A percentile compares a stretch with the other conserved stretches of the same genome.
phyloP scores from a whole-genome alignment of 2,797 vertebrate species.

The Pelobates cultripes region DNA sequence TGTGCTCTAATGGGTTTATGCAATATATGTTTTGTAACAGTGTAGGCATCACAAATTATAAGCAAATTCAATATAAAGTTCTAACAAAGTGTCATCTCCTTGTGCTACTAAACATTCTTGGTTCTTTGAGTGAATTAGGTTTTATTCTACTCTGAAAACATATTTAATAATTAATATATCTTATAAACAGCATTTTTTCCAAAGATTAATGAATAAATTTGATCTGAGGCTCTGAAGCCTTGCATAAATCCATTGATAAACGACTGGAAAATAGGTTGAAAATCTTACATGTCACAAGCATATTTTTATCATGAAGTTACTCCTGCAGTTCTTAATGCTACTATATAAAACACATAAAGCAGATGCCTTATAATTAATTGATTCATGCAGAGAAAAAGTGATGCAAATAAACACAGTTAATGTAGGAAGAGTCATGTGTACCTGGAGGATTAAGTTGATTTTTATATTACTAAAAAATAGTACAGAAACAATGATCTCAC shows the following conservation, averaged over 20 bases:
- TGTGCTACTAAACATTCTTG: no score
- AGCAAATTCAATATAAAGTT: no score
- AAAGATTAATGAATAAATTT: not conserved
- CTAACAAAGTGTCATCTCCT: no score
- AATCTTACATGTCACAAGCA: not conserved
- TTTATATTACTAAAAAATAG: not conserved
- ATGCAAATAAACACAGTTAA: not conserved
- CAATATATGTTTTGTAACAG: no score
- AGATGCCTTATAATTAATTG: not conserved
- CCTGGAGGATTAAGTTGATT: not conserved
- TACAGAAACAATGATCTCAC: not conserved
- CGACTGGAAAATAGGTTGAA: not conserved
- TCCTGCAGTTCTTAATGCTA: not conserved
- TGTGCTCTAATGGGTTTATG: no score
- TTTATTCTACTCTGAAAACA: not conserved
- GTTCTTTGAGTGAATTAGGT: no score
- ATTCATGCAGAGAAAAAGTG: not conserved
- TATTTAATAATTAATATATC: constrained; percentile 11
- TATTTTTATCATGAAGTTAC: not conserved
- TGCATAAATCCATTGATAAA: not conserved
- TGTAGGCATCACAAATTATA: no score
- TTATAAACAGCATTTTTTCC: not conserved
- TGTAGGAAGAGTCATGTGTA: not conserved
- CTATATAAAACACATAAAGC: not conserved
- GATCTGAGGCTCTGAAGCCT: not conserved